Percentiles rank a stretch among this genome's conserved stretches.
Evolutionary conservation across 2,113 vertebrate genomes (phyloP).

Genomic region (Nothoprocta pentlandii): DNA sequence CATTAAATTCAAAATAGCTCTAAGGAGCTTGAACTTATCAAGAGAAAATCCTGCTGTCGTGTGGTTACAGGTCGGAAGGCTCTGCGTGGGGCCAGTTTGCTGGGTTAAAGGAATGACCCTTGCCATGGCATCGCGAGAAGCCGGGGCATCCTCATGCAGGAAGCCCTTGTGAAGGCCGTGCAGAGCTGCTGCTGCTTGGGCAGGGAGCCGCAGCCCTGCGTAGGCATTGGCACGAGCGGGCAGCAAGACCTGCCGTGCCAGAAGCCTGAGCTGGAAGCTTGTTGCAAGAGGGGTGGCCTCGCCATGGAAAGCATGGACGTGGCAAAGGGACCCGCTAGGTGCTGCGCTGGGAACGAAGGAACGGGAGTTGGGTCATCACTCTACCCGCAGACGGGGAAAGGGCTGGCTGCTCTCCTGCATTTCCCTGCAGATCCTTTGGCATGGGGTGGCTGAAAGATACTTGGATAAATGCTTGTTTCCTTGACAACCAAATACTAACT

Average conservation of each 20-base stretch:
- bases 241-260: accelerated
- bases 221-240: accelerated
- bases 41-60: not conserved
- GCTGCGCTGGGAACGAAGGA: accelerated
- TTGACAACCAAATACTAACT: conserved; percentile 17
- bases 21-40: not conserved
- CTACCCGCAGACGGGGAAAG: not conserved
- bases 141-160: not conserved
- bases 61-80: not conserved
- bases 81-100: accelerated
- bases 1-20: not conserved
- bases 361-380: accelerated
- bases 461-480: conserved; percentile 34
- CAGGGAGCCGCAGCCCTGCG: accelerated
- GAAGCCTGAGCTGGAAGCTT: accelerated
- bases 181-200: not conserved
- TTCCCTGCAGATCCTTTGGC: not conserved
- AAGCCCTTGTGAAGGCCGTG: accelerated
- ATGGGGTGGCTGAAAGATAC: not conserved
- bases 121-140: not conserved
- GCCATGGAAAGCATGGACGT: not conserved
- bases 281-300: accelerated
- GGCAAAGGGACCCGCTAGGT: accelerated
- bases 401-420: not conserved
- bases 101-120: accelerated